Evolutionary conservation across 2,888 invertebrate species (phyloP), one percentile per base, ranked within the genome.

Genomic region (Ectemnius cavifrons): DNA sequence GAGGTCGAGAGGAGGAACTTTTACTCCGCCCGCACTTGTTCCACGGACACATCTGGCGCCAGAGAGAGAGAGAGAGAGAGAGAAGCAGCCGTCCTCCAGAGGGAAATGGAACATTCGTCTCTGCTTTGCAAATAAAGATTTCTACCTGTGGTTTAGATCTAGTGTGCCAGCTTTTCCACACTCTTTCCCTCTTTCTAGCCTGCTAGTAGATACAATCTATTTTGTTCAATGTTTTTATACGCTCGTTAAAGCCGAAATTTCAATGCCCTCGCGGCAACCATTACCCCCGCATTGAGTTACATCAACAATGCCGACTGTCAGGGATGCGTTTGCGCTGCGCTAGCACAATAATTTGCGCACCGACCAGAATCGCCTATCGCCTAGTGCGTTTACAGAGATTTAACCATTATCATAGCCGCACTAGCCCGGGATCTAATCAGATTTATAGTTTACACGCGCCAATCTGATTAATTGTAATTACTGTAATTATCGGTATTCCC

Each of bases 401-500:
- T 71, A 49, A 71, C 67, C 75, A 63, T 77, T 81, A 81, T 77
- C 75, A 63, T 63, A 72, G 70, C 71, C 67, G 61, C 67, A 67
- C 63, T 37, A 6, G 37, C 71, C 27, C 67, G 57, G 65, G 73
- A 73, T 81, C 71, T 75, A 71, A 81, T 81, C 77, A 72, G 82
- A 81, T 81, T 79, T 81, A 82, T 79, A 77, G 77, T 81, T 81
- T 77, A 81, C 81, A 61, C 66, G 67, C 67, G 73, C 82, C 75
- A 81, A 82, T 82, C 81, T 80, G 82, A 82, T 82, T 82, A 80
- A 79, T 81, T 78, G 70, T 75, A 71, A 82, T 75, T 82, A 77
- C 75, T 59, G 67, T 67, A 77, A 82, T 81, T 82, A 81, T 79
- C 72, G 82, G 69, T 63, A 61, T 61, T 71, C 60, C 71, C 61